Conservation (phyloP, 2,888 invertebrate genomes). For the Folsomia candida region DNA sequence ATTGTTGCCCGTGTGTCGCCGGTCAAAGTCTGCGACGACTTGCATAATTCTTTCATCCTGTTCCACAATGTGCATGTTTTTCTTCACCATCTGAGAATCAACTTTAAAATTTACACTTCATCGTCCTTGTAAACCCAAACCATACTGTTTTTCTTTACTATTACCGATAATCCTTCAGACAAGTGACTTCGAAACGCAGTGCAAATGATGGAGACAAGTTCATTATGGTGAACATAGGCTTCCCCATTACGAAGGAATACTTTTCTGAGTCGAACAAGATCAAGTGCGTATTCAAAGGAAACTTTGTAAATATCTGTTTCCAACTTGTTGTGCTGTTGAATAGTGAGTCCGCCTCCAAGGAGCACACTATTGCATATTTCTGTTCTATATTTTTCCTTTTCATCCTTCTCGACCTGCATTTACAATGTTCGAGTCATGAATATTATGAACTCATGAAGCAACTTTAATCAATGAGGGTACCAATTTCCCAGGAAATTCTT, state of each 20-base stretch:
- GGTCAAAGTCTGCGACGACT: conserved; percentile 73
- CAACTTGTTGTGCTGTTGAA: conserved; percentile 24
- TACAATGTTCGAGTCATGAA: too few relatives aligned
- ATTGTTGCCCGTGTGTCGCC: conserved; percentile 79
- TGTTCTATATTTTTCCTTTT: background rate
- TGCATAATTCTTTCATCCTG: conserved; percentile 77
- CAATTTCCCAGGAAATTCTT: conserved; percentile 4
- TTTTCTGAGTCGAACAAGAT: conserved; percentile 73
- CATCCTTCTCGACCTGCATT: too few relatives aligned
- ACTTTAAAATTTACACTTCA: conserved; percentile 11
- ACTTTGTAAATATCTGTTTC: conserved; percentile 67
- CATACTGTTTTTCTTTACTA: conserved; percentile 45
- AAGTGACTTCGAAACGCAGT: conserved; percentile 71
- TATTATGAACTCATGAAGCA: too few relatives aligned
- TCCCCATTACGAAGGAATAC: conserved; percentile 77
- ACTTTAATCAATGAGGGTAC: too few relatives aligned
- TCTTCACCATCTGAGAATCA: conserved; percentile 61
- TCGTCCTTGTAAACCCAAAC: conserved; percentile 21
- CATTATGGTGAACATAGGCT: conserved; percentile 82
- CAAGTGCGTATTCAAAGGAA: conserved; percentile 79
- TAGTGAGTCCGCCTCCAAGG: background rate
- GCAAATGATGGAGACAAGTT: conserved; percentile 78
- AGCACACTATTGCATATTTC: background rate
- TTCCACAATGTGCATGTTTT: conserved; percentile 71
- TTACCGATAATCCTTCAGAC: conserved; percentile 64